Conservation (phyloP, 2,888 invertebrate species). For the Drosophila quinaria region DNA sequence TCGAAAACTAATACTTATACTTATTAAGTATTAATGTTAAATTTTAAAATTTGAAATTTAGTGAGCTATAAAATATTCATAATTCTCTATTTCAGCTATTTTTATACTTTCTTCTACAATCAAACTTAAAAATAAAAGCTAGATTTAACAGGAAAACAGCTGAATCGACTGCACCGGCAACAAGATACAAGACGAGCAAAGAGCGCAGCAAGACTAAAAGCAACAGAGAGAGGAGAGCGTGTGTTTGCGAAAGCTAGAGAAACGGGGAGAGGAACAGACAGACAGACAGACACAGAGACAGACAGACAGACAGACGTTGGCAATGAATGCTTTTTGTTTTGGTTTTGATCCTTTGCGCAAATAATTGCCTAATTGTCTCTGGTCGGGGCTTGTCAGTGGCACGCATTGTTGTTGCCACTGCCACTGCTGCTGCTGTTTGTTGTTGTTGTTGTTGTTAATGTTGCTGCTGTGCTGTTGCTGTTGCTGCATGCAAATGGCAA, state of each 20-base stretch:
- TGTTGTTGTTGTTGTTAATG: constrained; percentile 19
- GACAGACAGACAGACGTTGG: constrained; percentile 37
- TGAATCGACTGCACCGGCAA: constrained; percentile 2
- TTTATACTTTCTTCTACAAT: neutral
- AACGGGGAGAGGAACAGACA: constrained; percentile 1
- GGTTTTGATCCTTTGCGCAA: constrained; percentile 81
- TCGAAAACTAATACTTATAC: too few species aligned
- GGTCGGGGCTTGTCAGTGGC: constrained; percentile 66
- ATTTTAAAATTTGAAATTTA: too few species aligned
- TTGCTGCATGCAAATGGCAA: constrained; percentile 69
- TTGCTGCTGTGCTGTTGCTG: constrained; percentile 27
- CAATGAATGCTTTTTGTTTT: constrained; percentile 76
- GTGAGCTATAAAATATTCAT: too few species aligned
- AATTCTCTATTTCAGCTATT: too few species aligned
- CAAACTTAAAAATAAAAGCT: neutral
- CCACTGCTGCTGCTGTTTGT: constrained; percentile 10
- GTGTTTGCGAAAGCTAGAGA: neutral
- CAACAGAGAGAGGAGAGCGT: constrained; percentile 1
- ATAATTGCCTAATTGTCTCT: constrained; percentile 83
- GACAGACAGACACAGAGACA: neutral
- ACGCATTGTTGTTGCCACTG: constrained; percentile 46
- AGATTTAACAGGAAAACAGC: neutral
- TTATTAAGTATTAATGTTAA: too few species aligned
- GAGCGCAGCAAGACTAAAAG: constrained; percentile 3
- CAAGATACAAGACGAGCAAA: constrained; percentile 13